Conservation (phyloP, 2,888 invertebrate species). For the Cerceris ruficornis region DNA sequence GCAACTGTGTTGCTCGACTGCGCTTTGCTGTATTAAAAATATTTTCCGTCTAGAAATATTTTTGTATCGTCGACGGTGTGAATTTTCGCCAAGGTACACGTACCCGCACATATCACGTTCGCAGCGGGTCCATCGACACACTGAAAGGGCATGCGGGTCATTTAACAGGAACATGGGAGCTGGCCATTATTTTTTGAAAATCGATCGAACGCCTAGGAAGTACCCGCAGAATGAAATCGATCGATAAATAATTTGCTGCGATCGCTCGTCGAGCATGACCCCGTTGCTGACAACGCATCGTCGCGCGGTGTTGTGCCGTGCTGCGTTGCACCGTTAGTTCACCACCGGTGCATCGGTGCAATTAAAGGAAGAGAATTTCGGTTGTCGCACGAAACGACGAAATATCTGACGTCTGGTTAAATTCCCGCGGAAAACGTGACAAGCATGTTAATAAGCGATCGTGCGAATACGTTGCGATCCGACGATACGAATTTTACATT, state of each 20-base stretch:
- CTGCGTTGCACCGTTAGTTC: conserved; percentile 34
- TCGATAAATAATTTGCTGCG: conserved; percentile 69
- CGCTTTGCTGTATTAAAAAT: too few species aligned
- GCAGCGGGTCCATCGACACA: neutral
- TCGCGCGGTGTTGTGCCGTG: conserved; percentile 10
- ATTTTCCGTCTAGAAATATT: too few species aligned
- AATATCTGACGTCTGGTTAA: conserved; percentile 12
- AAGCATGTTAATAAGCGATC: neutral
- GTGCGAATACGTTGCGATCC: neutral
- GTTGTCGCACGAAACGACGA: conserved; percentile 7
- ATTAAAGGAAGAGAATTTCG: conserved; percentile 28
- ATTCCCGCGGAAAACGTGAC: conserved; percentile 20
- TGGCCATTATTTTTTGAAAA: conserved; percentile 48
- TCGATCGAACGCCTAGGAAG: conserved; percentile 22
- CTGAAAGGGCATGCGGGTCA: conserved; percentile 21
- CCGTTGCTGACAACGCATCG: conserved; percentile 60
- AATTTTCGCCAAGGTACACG: neutral
- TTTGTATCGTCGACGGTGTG: neutral
- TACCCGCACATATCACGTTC: neutral
- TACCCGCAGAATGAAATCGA: conserved; percentile 43
- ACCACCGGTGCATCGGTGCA: conserved; percentile 34
- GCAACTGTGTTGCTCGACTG: too few species aligned
- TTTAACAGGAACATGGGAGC: conserved; percentile 30
- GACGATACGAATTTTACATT: neutral
- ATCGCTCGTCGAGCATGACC: conserved; percentile 41